Conservation (phyloP, 2,888 invertebrate species). For the Iselma pallidipennis region DNA sequence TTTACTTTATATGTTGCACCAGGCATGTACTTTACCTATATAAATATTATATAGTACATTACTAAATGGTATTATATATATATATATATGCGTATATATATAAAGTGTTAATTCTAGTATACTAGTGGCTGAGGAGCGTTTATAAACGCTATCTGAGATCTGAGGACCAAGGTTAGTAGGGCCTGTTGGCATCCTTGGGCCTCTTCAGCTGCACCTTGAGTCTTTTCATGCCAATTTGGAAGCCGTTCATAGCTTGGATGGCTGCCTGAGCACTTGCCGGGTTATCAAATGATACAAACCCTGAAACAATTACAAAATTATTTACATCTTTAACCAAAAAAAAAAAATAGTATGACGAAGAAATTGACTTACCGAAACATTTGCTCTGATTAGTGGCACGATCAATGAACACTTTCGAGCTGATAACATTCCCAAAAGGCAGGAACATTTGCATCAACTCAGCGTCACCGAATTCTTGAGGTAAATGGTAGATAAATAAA, state of each 20-base stretch:
- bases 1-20: constrained; percentile 16
- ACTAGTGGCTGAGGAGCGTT: constrained; percentile 46
- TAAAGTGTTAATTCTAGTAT: constrained; percentile 41
- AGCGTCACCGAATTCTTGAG: constrained; percentile 98
- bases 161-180: constrained; percentile 82
- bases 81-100: too few species aligned
- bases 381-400: constrained; percentile 99
- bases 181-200: constrained; percentile 97
- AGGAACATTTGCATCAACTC: constrained; percentile 99
- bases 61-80: constrained; percentile 8
- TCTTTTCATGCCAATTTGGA: constrained; percentile 99
- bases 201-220: constrained; percentile 99
- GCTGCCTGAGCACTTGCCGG: constrained; percentile 97
- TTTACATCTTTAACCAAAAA: neutral
- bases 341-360: neutral
- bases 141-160: constrained; percentile 28
- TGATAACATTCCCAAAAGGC: constrained; percentile 99
- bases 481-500: constrained; percentile 99
- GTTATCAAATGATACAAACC: constrained; percentile 99
- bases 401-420: constrained; percentile 99
- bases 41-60: constrained; percentile 22
- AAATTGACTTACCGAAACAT: constrained; percentile 89
- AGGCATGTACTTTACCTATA: constrained; percentile 34
- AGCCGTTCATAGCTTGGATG: constrained; percentile 99
- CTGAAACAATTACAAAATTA: constrained; percentile 59